Conservation (phyloP, 2,888 invertebrate genomes). For the Metalampra italica region DNA sequence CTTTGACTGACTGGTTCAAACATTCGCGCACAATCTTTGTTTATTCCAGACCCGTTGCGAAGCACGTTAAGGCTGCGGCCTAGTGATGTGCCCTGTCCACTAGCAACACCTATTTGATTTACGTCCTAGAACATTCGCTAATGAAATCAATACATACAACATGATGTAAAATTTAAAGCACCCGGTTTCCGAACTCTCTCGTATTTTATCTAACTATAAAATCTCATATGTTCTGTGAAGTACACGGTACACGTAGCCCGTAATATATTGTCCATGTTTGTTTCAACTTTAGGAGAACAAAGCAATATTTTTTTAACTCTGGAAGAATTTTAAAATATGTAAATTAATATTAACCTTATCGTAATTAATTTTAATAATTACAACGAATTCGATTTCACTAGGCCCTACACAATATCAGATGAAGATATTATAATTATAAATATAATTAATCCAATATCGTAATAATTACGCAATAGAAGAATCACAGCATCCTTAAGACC, state of each 20-base stretch:
- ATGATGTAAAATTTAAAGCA: conserved; percentile 77
- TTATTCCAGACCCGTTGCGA: too few relatives aligned
- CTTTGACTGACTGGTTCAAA: too few relatives aligned
- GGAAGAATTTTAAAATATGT: conserved; percentile 71
- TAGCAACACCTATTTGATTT: conserved; percentile 10
- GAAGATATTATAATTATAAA: conserved; percentile 60
- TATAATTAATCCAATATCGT: conserved; percentile 59
- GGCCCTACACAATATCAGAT: conserved; percentile 73
- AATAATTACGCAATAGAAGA: conserved; percentile 77
- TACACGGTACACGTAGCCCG: conserved; percentile 63
- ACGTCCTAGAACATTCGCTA: conserved; percentile 53
- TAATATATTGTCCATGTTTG: conserved; percentile 69
- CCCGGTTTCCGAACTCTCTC: conserved; percentile 77
- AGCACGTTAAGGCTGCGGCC: conserved; percentile 7
- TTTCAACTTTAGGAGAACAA: conserved; percentile 55
- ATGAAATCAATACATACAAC: conserved; percentile 69
- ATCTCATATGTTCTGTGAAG: conserved; percentile 59
- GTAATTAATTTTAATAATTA: conserved; percentile 59
- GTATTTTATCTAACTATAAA: conserved; percentile 72
- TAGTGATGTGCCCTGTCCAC: conserved; percentile 13
- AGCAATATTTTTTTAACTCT: conserved; percentile 55
- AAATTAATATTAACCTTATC: conserved; percentile 64
- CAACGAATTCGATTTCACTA: conserved; percentile 74
- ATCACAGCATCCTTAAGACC: conserved; percentile 78
- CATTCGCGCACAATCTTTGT: too few relatives aligned